These are phyloP conservation scores for Stomorhina lunata DNA, from an alignment of 2,888 invertebrate genomes.

Conservation along the genomic window DNA sequence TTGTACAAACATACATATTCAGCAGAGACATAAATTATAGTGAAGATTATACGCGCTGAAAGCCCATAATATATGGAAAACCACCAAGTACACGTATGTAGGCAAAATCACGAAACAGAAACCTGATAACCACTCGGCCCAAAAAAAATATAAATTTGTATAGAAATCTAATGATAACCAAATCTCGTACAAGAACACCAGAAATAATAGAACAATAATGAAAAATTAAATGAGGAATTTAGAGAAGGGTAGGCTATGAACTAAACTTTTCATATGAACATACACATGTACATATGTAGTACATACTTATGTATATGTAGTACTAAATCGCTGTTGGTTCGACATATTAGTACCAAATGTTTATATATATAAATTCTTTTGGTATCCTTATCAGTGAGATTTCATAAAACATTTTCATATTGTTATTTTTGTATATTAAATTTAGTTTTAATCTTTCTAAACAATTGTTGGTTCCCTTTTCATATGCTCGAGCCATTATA, in stretches of 20 bases:
- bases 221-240: background rate
- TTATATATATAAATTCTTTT: no score
- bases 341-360: background rate
- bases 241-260: background rate
- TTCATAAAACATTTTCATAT: background rate
- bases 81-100: background rate
- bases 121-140: slow-evolving; percentile 52
- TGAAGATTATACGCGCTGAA: background rate
- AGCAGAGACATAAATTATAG: slow-evolving; percentile 51
- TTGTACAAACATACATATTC: background rate
- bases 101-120: background rate
- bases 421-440: background rate
- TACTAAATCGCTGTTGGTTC: background rate
- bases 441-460: slow-evolving; percentile 16
- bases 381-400: slow-evolving; percentile 37
- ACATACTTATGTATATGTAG: background rate
- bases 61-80: slow-evolving; percentile 23
- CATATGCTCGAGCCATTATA: background rate
- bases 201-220: background rate
- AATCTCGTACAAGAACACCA: background rate
- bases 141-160: slow-evolving; percentile 13
- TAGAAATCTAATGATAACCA: slow-evolving; percentile 46
- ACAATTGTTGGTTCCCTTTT: background rate
- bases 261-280: background rate
- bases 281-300: background rate